These are phyloP conservation scores for Drosophila engyochracea DNA, from an alignment of 2,888 invertebrate species.

Conservation along the genomic window DNA sequence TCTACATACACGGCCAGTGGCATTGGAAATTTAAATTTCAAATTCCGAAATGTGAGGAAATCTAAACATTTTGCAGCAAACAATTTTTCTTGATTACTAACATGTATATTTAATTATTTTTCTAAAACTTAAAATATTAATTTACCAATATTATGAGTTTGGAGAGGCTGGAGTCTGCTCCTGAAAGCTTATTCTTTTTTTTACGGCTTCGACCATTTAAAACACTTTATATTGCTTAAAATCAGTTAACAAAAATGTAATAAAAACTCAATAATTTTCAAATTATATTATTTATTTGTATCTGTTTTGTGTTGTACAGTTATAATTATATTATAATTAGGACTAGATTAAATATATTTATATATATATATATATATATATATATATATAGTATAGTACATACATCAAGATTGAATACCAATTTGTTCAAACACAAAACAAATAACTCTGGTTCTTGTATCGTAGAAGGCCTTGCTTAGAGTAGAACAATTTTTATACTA, in stretches of 20 bases:
- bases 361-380: not conserved
- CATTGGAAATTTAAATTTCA: slow-evolving; percentile 1
- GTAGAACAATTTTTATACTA: slow-evolving; percentile 53
- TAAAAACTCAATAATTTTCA: slow-evolving; percentile 45
- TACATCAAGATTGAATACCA: slow-evolving; percentile 69
- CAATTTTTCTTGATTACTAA: not conserved
- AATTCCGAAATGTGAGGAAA: not conserved
- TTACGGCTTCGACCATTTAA: not conserved
- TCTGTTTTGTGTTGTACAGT: slow-evolving; percentile 61
- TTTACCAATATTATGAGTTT: not conserved
- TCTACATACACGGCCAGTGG: not conserved
- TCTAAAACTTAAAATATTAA: not conserved
- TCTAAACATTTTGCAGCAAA: not conserved
- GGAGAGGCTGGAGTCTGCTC: no score
- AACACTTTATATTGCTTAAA: not conserved
- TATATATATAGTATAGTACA: slow-evolving; percentile 35
- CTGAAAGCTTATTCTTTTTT: not conserved
- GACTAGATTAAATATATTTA: slow-evolving; percentile 69
- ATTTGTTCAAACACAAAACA: slow-evolving; percentile 63
- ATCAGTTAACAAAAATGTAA: not conserved
- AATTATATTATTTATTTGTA: slow-evolving; percentile 64
- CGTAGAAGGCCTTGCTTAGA: slow-evolving; percentile 55
- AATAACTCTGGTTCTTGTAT: slow-evolving; percentile 46
- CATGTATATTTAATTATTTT: not conserved
- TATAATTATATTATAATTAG: slow-evolving; percentile 76